Evolutionary conservation across 1,140 invertebrate genomes (phyloP).

Genomic region (Zeugodacus cucurbitae): DNA sequence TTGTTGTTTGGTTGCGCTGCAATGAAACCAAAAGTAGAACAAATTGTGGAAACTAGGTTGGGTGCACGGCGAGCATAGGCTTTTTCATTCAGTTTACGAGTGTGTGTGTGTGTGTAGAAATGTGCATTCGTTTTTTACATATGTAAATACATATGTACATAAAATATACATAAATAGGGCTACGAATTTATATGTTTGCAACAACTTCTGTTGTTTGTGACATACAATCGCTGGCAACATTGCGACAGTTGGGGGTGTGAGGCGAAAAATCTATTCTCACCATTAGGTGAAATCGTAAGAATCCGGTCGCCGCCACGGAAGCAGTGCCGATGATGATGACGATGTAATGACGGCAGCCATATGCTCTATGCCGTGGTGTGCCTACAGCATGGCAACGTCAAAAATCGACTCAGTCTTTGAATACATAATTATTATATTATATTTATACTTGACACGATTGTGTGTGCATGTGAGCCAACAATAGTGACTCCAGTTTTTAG

Average conservation of each 20-base stretch:
- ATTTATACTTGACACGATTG: constrained; percentile 28
- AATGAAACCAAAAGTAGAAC: not conserved
- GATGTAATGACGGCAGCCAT: constrained; percentile 1
- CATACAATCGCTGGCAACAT: constrained; percentile 7
- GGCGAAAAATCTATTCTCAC: constrained; percentile 20
- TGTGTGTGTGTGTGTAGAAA: not conserved
- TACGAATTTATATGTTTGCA: not conserved
- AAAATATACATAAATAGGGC: not conserved
- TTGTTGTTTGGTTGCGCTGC: not conserved
- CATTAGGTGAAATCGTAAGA: constrained; percentile 32
- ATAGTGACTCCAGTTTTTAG: not conserved
- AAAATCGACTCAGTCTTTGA: not conserved
- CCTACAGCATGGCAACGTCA: not conserved
- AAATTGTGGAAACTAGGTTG: constrained; percentile 33
- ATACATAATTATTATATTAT: constrained; percentile 24
- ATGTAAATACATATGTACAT: not conserved
- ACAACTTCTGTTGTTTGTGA: not conserved
- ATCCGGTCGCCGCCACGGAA: constrained; percentile 31
- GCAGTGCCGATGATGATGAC: not conserved
- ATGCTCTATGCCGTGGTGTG: not conserved
- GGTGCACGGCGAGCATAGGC: not conserved
- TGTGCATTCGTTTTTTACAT: not conserved
- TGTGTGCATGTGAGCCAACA: not conserved
- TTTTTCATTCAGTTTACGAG: too few relatives aligned
- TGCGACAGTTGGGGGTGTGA: not conserved